A percentile compares a stretch with the other conserved stretches of the same genome.
These are phyloP conservation scores for Aleiodes leptofemur DNA, from an alignment of 2,888 invertebrate genomes.

Conservation along the genomic window DNA sequence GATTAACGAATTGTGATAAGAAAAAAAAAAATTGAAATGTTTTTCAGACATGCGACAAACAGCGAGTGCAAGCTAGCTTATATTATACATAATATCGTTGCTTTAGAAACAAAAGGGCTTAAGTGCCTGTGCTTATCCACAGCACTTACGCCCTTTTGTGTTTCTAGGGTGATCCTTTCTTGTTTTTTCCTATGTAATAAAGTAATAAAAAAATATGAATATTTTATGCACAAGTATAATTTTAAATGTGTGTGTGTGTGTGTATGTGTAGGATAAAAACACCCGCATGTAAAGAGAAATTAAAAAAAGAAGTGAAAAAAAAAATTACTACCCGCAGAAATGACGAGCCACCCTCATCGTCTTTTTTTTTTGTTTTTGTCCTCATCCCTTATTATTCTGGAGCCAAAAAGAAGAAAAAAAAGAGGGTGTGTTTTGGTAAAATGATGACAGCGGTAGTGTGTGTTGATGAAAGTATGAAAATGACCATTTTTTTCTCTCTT, in stretches of 20 bases:
- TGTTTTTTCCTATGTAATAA: constrained; percentile 15
- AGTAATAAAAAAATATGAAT: constrained; percentile 7
- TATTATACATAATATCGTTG: background rate
- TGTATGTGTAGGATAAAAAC: background rate
- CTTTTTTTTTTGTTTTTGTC: constrained; percentile 24
- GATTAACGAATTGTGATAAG: constrained; percentile 12
- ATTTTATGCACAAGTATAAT: background rate
- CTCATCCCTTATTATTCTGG: background rate
- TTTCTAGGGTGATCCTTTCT: background rate
- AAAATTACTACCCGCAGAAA: constrained; percentile 27
- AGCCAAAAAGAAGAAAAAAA: background rate
- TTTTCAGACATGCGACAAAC: constrained; percentile 18
- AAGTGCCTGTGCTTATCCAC: too few relatives aligned
- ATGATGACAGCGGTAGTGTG: background rate
- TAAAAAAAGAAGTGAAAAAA: background rate
- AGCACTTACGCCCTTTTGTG: too few relatives aligned
- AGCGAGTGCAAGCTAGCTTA: background rate
- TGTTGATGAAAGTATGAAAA: background rate
- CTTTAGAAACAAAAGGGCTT: too few relatives aligned
- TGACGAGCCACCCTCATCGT: constrained; percentile 4
- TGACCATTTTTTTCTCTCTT: background rate
- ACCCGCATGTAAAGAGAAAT: background rate
- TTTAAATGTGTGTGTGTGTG: background rate
- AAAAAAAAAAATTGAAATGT: constrained; percentile 1
- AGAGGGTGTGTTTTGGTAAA: background rate